Conservation (phyloP, 1,140 invertebrate genomes). For the Streblospio benedicti region DNA sequence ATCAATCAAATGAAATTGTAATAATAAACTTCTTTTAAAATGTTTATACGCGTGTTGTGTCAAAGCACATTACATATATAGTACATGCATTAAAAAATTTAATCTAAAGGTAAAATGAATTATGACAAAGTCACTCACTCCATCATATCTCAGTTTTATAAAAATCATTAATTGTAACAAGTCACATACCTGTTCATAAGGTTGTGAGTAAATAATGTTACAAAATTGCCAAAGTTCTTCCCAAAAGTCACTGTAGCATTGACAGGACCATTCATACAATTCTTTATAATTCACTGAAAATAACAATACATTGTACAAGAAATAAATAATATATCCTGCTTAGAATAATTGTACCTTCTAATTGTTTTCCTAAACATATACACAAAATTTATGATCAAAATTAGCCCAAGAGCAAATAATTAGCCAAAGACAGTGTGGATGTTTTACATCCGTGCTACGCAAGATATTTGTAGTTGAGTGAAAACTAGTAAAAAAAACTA, state of each 20-base stretch:
- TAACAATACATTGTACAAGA: too few species aligned
- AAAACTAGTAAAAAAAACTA: too few species aligned
- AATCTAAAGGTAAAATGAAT: conserved; percentile 1
- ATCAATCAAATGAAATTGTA: too few species aligned
- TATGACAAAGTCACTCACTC: background rate
- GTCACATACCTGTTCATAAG: conserved; percentile 38
- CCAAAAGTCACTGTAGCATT: conserved; percentile 50
- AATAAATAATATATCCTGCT: too few species aligned
- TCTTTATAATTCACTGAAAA: conserved; percentile 46
- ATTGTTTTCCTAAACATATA: too few species aligned
- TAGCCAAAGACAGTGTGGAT: too few species aligned
- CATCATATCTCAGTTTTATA: conserved; percentile 11
- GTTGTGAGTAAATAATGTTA: conserved; percentile 39
- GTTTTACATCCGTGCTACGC: too few species aligned
- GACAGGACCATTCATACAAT: conserved; percentile 49
- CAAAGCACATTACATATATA: background rate
- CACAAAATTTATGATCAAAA: too few species aligned
- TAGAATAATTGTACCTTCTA: too few species aligned
- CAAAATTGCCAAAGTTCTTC: conserved; percentile 46
- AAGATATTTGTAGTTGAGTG: too few species aligned
- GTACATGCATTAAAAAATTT: conserved; percentile 9
- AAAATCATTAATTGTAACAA: conserved; percentile 1
- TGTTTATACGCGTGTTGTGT: background rate
- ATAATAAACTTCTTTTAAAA: too few species aligned
- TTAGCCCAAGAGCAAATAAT: too few species aligned